A percentile compares a stretch with the other conserved stretches of the same genome.
Conservation (phyloP, 2,888 invertebrate genomes). For the Onchidella celtica region DNA sequence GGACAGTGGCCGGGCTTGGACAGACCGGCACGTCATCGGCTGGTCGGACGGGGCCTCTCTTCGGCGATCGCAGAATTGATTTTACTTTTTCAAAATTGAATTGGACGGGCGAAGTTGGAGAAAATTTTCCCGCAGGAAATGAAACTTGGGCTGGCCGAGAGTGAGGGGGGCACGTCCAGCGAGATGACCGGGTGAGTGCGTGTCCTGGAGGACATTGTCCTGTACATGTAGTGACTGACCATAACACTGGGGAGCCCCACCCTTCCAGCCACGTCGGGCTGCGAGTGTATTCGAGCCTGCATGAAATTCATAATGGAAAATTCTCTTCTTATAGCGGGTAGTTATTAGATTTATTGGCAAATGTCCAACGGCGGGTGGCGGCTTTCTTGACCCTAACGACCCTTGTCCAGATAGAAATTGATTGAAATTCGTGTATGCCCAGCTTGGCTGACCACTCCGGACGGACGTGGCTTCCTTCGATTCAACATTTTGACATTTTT, state of each 20-base stretch:
- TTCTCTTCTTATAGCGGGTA: conserved; percentile 46
- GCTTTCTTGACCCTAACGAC: conserved; percentile 46
- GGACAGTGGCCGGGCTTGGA: conserved; percentile 35
- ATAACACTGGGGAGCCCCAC: neutral
- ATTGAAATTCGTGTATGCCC: conserved; percentile 46
- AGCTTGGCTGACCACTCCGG: conserved; percentile 26
- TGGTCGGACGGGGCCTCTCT: neutral
- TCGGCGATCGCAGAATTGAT: conserved; percentile 34
- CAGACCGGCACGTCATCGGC: neutral
- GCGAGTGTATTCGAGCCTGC: conserved; percentile 36
- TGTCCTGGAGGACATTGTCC: conserved; percentile 33
- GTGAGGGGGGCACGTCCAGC: conserved; percentile 31
- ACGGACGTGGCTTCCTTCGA: conserved; percentile 33
- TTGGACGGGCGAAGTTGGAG: conserved; percentile 29
- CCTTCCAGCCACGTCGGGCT: neutral
- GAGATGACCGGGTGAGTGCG: neutral
- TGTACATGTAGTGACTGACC: conserved; percentile 12
- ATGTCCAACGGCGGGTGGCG: conserved; percentile 43
- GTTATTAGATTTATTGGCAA: conserved; percentile 52
- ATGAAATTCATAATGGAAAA: conserved; percentile 52
- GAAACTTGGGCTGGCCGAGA: conserved; percentile 26
- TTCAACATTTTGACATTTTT: conserved; percentile 39
- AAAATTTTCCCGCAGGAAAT: conserved; percentile 45
- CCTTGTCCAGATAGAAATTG: conserved; percentile 51
- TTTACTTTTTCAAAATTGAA: conserved; percentile 45